Evolutionary conservation across 2,113 vertebrate species (phyloP), one percentile per base, ranked within the genome.

Genomic region (Planiliza haematocheilus): DNA sequence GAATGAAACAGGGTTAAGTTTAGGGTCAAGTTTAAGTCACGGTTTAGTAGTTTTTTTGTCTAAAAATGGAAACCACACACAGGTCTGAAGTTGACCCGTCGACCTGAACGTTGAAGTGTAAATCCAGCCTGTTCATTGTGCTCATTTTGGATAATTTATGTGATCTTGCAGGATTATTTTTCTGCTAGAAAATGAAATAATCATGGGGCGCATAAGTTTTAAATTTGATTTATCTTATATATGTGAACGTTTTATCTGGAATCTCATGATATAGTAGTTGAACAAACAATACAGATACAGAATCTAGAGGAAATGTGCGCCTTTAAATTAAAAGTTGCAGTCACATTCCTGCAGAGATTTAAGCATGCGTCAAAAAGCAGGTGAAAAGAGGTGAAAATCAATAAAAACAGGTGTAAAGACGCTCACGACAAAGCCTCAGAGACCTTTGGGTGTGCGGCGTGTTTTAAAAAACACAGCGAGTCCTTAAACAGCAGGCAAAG

Each of bases 51-150:
- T 30, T 30, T 30, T 30, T 30, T 70, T 67, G 21, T 13, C 78
- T 82, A 67, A 67, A 77, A 76, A 83, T 63, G 77, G 83, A 70
- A 59, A 49, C 4, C 7, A 0, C 2, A 14, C 21, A 18, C n/a
- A 36, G 45, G 10, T 45, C 20, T 24, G 1, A 30, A 13, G 14
- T 21, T 30, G 65, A 66, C 48, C 59, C 13, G 1, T 55, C 11
- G 9, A 12, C 36, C 13, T 12, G 42, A 68, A 57, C 57, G 1
- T 0, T 41, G 55, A 41, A 71, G 53, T 17, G 34, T 10, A 8
- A 30, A 30, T 30, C 24, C 24, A 30, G 24, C 5, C 5, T 30
- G 5, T 30, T 30, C 24, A 30, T 5, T 30, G 24, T 3, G 24
- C 24, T 30, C 24, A 30, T 2, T 30, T 30, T 30, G 24, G 24